Conservation (phyloP, 2,888 invertebrate species). For the Tubulanus polymorphus region DNA sequence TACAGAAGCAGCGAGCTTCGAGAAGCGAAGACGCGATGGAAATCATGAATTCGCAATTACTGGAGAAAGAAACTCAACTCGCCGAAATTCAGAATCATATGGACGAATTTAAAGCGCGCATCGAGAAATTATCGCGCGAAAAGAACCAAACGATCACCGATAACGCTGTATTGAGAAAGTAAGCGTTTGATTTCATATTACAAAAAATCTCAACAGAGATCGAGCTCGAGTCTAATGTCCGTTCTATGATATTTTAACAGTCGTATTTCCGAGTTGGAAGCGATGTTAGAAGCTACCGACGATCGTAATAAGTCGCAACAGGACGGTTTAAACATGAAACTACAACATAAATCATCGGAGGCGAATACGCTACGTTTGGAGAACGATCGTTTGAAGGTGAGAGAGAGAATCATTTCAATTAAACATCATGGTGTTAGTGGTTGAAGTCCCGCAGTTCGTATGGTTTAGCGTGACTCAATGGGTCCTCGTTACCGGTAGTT, state of each 20-base stretch:
- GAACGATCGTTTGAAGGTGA: conserved; percentile 45
- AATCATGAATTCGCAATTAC: conserved; percentile 33
- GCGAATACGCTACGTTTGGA: conserved; percentile 30
- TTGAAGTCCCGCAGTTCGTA: too few relatives aligned
- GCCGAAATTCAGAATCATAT: conserved; percentile 37
- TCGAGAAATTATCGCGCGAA: conserved; percentile 39
- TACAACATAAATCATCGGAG: conserved; percentile 41
- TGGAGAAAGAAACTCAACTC: conserved; percentile 37
- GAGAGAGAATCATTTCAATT: too few relatives aligned
- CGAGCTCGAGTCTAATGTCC: neutral
- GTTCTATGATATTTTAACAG: conserved; percentile 23
- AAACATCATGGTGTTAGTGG: too few relatives aligned
- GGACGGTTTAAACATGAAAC: conserved; percentile 28
- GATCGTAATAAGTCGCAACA: conserved; percentile 35
- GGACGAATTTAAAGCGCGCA: conserved; percentile 27
- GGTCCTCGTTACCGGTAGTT: too few relatives aligned
- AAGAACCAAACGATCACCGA: conserved; percentile 34
- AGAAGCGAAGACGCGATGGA: conserved; percentile 42
- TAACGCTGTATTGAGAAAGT: conserved; percentile 37
- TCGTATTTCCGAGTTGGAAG: conserved; percentile 41
- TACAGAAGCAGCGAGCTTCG: conserved; percentile 47
- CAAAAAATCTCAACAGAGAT: neutral
- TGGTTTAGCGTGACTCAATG: too few relatives aligned
- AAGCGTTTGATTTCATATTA: conserved; percentile 22
- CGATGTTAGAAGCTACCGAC: conserved; percentile 38